Evolutionary conservation across 2,113 vertebrate species (phyloP), one percentile per base, ranked within the genome.

Genomic region (Planiliza haematocheilus): DNA sequence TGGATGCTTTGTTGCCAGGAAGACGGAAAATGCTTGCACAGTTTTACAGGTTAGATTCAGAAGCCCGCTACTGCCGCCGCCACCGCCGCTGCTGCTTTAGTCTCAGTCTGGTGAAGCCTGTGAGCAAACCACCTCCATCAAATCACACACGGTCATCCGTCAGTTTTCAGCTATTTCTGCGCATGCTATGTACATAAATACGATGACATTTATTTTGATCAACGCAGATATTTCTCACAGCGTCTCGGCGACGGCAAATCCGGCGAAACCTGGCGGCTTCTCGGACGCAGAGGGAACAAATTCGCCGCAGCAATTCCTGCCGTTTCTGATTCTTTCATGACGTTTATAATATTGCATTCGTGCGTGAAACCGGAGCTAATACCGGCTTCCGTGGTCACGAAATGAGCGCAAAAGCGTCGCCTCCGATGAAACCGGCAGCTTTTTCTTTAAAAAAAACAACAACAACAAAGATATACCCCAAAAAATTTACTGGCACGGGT

Each of bases 1-100:
- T 83, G 67, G 89, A 87, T 74, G 82, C 85, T 89, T 87, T 89
- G 84, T 83, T 82, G 81, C 60, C 10, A 13, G 56, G 77, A 85
- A 76, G 60, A 56, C 61, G 71, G 50, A 62, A 81, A 83, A 87
- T 37, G 79, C 74, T 76, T 7, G 13, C 62, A 21, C 67, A 63
- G 62, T 76, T 81, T 82, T 57, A 48, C 65, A 82, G 78, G 69
- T 73, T 58, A 14, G 56, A 55, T 69, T 74, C 66, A 63, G 12
- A 8, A 70, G 39, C 57, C 38, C 14, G 43, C 46, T 43, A 43
- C 59, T 53, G 37, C 18, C n/a, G n/a, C n/a, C n/a, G n/a, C n/a
- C n/a, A n/a, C n/a, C n/a, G n/a, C n/a, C n/a, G n/a, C 46, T 43
- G 49, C 59, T 53, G 37, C 18, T 64, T 45, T 8, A 13, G 36